phyloP scores from a whole-genome alignment of 2,888 invertebrate genomes.

The Melanotus villosus region DNA sequence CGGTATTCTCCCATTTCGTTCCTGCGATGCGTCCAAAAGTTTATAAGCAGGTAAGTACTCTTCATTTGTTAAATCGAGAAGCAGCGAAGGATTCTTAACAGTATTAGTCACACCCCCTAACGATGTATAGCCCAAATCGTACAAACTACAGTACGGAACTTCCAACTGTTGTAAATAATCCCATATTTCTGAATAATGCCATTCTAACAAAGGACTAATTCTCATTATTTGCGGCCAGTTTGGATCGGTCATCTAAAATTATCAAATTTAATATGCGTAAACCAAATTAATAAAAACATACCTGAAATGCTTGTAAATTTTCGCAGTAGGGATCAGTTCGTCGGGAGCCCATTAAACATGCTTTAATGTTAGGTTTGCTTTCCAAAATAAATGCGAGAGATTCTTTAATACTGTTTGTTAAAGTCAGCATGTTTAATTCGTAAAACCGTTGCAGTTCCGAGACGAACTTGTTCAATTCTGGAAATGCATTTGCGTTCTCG shows the following conservation, averaged over 20 bases:
- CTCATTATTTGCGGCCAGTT: constrained; percentile 94
- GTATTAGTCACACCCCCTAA: constrained; percentile 88
- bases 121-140: constrained; percentile 94
- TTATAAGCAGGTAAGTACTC: constrained; percentile 83
- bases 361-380: constrained; percentile 77
- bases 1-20: constrained; percentile 73
- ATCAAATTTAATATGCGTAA: background rate
- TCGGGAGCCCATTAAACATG: constrained; percentile 93
- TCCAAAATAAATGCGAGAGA: constrained; percentile 77
- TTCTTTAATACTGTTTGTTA: constrained; percentile 79
- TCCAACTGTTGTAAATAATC: constrained; percentile 82
- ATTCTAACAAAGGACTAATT: constrained; percentile 91
- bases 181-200: constrained; percentile 95
- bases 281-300: constrained; percentile 61
- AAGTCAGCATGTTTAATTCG: constrained; percentile 78
- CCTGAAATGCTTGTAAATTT: constrained; percentile 79
- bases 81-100: constrained; percentile 81
- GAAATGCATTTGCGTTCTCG: constrained; percentile 83
- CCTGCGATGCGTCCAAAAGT: constrained; percentile 73
- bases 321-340: constrained; percentile 88
- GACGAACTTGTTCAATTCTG: constrained; percentile 90
- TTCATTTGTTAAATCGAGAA: constrained; percentile 69
- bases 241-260: constrained; percentile 81
- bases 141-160: constrained; percentile 92
- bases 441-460: constrained; percentile 79